phyloP scores from a whole-genome alignment of 2,888 invertebrate species.

The Hyalella azteca region DNA sequence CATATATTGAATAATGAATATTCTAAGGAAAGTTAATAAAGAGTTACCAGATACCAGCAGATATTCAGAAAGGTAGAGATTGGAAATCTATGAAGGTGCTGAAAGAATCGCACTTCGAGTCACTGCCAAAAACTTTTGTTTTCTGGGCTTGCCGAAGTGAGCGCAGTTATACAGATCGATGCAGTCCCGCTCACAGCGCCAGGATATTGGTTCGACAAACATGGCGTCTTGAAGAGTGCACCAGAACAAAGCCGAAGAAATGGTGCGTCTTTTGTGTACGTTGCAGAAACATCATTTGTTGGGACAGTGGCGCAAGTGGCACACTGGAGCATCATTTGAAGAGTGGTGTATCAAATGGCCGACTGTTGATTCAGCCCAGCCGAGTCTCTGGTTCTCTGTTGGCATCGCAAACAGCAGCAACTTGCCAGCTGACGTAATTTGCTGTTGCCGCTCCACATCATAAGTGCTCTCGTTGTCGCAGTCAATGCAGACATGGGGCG shows the following conservation, averaged over 20 bases:
- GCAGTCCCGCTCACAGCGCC: background rate
- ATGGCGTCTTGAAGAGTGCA: background rate
- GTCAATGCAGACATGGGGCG: constrained; percentile 11
- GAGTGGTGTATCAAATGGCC: constrained; percentile 21
- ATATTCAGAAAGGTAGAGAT: too few species aligned
- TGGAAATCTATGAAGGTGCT: too few species aligned
- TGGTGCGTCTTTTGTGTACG: background rate
- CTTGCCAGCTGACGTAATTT: constrained; percentile 18
- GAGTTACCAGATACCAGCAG: too few species aligned
- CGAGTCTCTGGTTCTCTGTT: background rate
- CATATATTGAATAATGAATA: too few species aligned
- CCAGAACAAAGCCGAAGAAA: background rate
- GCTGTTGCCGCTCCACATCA: background rate
- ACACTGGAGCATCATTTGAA: background rate
- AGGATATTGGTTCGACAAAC: background rate
- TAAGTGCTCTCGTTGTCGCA: constrained; percentile 1
- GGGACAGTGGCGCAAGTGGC: background rate
- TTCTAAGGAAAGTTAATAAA: too few species aligned
- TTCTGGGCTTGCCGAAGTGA: too few species aligned
- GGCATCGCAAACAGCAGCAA: constrained; percentile 7
- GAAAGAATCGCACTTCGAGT: too few species aligned
- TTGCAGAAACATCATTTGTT: constrained; percentile 2
- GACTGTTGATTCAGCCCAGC: background rate
- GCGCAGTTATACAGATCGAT: background rate
- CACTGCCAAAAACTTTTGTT: too few species aligned